These are phyloP conservation scores for Galagoides demidoff DNA, from an alignment of 2,797 vertebrate species.

Conservation along the genomic window DNA sequence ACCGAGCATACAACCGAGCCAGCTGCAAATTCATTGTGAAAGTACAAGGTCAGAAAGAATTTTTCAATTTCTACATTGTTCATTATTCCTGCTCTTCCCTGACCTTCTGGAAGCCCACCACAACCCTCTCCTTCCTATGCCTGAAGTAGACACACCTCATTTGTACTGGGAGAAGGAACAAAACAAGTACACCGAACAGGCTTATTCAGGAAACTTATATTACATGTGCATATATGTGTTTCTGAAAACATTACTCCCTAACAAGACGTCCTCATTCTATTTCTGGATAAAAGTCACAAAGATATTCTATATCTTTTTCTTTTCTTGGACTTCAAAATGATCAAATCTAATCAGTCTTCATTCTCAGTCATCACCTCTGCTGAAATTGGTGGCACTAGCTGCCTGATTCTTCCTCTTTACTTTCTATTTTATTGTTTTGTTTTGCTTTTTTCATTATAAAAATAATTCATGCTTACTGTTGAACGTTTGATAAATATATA, in stretches of 20 bases:
- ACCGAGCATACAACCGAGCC: constrained; percentile 95
- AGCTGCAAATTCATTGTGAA: constrained; percentile 97
- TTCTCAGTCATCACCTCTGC: background rate
- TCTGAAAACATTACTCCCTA: background rate
- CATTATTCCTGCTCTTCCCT: constrained; percentile 42
- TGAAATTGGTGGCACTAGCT: background rate
- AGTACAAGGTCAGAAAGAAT: constrained; percentile 91
- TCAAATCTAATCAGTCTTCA: constrained; percentile 27
- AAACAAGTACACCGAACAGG: background rate
- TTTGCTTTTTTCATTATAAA: constrained; percentile 47
- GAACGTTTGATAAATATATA: constrained; percentile 38
- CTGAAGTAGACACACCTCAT: background rate
- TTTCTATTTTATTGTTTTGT: background rate
- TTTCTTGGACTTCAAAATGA: constrained; percentile 49
- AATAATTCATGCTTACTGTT: constrained; percentile 19
- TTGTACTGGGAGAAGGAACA: background rate
- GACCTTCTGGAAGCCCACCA: background rate
- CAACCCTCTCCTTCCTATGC: background rate
- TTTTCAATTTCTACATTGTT: constrained; percentile 21
- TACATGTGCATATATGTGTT: background rate
- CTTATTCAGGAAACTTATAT: background rate
- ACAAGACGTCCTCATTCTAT: background rate
- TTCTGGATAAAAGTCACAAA: constrained; percentile 38
- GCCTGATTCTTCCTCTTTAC: background rate
- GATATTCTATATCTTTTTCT: constrained; percentile 26